Evolutionary conservation across 2,888 invertebrate genomes (phyloP).

Genomic region (Trissonchulus latispiculum): DNA sequence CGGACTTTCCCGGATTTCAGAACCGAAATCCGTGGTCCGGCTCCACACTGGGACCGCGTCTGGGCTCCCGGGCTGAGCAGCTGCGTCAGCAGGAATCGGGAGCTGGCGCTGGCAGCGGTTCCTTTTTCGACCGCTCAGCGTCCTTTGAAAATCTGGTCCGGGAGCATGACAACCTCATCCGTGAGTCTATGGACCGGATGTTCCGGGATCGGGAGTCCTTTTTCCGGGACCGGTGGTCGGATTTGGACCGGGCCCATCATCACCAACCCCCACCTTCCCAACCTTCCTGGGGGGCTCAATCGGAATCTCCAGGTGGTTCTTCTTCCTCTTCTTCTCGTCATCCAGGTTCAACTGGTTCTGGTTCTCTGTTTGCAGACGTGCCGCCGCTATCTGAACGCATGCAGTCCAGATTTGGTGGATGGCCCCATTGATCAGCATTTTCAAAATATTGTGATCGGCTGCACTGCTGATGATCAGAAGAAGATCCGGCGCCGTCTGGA

Average conservation of each 20-base stretch:
- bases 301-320: too few species aligned
- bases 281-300: too few species aligned
- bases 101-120: not conserved
- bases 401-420: constrained; percentile 43
- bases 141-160: not conserved
- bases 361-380: constrained; percentile 31
- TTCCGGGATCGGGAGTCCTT: not conserved
- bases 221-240: not conserved
- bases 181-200: not conserved
- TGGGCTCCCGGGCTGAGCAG: not conserved
- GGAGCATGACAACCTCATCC: not conserved
- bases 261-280: not conserved
- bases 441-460: constrained; percentile 44
- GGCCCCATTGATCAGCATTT: constrained; percentile 45
- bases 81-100: not conserved
- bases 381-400: constrained; percentile 45
- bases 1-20: too few species aligned
- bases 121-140: not conserved
- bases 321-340: too few species aligned
- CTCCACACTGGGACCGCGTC: too few species aligned
- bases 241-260: not conserved
- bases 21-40: too few species aligned
- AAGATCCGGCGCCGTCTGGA: constrained; percentile 35
- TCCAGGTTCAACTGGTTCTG: not conserved
- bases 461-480: constrained; percentile 49